Conservation (phyloP, 2,888 invertebrate genomes). For the Zonitis immaculata region DNA sequence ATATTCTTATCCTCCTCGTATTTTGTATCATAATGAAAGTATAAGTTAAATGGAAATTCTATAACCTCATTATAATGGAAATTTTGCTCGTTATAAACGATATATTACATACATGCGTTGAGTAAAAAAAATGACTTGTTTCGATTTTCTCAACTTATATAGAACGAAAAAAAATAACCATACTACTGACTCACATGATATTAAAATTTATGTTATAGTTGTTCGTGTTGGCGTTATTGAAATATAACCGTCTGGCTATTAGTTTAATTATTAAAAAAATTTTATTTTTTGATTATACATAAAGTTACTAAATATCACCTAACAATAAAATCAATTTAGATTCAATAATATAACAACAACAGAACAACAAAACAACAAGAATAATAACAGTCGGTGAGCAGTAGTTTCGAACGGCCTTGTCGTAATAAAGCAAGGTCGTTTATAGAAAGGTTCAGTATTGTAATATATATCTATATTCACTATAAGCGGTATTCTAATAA, state of each 20-base stretch:
- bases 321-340: constrained; percentile 6
- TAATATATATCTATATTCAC: background rate
- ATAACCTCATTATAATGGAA: too few species aligned
- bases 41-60: too few species aligned
- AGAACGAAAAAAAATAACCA: too few species aligned
- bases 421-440: constrained; percentile 39
- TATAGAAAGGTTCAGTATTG: constrained; percentile 30
- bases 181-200: background rate
- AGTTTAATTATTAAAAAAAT: too few species aligned
- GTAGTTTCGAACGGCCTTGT: constrained; percentile 37
- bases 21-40: too few species aligned
- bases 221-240: background rate
- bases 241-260: constrained; percentile 8
- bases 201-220: background rate
- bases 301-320: constrained; percentile 1
- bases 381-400: constrained; percentile 17
- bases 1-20: too few species aligned
- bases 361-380: background rate
- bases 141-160: too few species aligned
- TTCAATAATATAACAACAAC: background rate
- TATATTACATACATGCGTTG: too few species aligned
- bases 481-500: constrained; percentile 2
- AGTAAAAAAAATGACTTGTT: too few species aligned
- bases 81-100: too few species aligned
- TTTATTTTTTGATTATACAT: background rate